Evolutionary conservation across 2,888 invertebrate species (phyloP).

Genomic region (Pterobdella sp.): DNA sequence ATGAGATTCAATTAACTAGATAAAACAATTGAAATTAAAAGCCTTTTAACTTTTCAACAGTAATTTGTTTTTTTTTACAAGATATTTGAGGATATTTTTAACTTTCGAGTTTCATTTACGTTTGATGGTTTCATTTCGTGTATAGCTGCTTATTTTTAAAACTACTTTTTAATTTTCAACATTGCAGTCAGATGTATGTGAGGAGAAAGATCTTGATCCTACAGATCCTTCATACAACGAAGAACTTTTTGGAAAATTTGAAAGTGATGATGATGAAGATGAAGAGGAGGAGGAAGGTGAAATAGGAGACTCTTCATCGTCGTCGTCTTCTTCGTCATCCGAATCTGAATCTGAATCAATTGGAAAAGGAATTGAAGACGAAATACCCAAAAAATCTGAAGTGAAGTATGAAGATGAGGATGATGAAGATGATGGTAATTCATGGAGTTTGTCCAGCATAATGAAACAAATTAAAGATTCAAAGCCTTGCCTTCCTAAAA

Average conservation of each 20-base stretch:
- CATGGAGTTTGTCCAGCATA: not conserved
- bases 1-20: no score
- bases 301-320: not conserved
- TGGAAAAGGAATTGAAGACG: not conserved
- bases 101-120: no score
- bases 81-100: no score
- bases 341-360: not conserved
- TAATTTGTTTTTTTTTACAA: no score
- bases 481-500: no score
- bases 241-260: constrained; percentile 6
- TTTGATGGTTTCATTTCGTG: no score
- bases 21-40: no score
- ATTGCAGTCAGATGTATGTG: not conserved
- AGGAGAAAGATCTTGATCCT: not conserved
- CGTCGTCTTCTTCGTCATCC: not conserved
- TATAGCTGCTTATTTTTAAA: no score
- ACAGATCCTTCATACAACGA: constrained; percentile 7
- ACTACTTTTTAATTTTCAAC: no score
- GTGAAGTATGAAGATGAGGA: no score
- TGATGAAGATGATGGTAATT: not conserved
- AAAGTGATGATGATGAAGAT: constrained; percentile 11
- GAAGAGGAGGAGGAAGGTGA: constrained; percentile 6
- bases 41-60: no score
- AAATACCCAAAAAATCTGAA: no score
- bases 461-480: constrained; percentile 5